Evolutionary conservation across 2,888 invertebrate species (phyloP).

Genomic region (Charanyca ferruginea): DNA sequence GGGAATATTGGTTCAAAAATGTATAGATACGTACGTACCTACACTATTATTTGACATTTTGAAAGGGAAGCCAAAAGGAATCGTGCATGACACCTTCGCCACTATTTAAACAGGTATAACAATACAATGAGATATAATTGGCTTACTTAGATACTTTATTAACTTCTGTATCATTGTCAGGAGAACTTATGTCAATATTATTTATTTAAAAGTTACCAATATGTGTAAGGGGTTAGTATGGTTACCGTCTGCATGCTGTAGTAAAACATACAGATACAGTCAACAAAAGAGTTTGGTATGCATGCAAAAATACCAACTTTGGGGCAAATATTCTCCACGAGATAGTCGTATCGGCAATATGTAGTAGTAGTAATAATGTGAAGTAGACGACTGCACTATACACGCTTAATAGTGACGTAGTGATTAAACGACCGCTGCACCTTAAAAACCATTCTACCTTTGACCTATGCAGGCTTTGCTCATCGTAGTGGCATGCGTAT

Average conservation of each 20-base stretch:
- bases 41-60: background rate
- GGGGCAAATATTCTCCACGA: too few species aligned
- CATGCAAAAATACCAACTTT: background rate
- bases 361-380: too few species aligned
- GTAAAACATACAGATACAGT: background rate
- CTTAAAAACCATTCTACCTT: background rate
- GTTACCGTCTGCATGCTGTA: constrained; percentile 1
- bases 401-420: too few species aligned
- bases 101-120: background rate
- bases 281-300: background rate
- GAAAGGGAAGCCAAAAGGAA: background rate
- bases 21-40: background rate
- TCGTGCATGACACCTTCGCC: constrained; percentile 16
- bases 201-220: background rate
- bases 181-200: background rate
- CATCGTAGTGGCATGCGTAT: background rate
- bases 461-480: background rate
- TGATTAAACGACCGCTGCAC: background rate
- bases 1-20: background rate
- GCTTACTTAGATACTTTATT: constrained; percentile 3
- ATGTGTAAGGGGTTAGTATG: background rate
- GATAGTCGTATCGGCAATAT: background rate
- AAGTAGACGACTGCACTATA: too few species aligned
- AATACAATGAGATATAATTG: constrained; percentile 10
- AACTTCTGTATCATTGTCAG: background rate